Percentiles rank a stretch among this genome's conserved stretches.
phyloP scores from a whole-genome alignment of 1,140 invertebrate species.

The Cephus cinctus region DNA sequence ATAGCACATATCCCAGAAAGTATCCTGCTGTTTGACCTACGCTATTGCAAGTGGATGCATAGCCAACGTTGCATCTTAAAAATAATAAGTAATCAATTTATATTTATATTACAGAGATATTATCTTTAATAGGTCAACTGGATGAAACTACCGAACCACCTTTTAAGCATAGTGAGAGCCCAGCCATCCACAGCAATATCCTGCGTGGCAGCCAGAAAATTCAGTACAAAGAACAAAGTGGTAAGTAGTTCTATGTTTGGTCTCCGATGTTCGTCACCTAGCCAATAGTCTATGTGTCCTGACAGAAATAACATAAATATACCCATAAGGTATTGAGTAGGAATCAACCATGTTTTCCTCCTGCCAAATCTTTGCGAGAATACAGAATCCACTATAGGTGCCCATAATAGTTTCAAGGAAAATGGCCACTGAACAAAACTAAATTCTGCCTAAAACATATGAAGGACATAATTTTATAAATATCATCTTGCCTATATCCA shows the following conservation, averaged over 20 bases:
- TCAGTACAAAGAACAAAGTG: constrained; percentile 85
- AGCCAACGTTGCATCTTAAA: constrained; percentile 87
- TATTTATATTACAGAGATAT: constrained; percentile 5
- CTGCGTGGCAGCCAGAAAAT: constrained; percentile 97
- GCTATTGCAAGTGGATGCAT: constrained; percentile 98
- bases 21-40: constrained; percentile 98
- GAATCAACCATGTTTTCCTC: constrained; percentile 96
- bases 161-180: constrained; percentile 97
- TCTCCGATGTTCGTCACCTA: constrained; percentile 64
- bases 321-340: constrained; percentile 84
- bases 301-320: constrained; percentile 86
- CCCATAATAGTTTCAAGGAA: constrained; percentile 96
- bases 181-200: constrained; percentile 99
- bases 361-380: constrained; percentile 83
- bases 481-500: too few relatives aligned
- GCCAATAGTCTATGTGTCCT: constrained; percentile 68
- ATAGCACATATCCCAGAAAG: constrained; percentile 96
- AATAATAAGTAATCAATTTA: not conserved
- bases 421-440: constrained; percentile 99
- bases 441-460: constrained; percentile 92
- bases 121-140: too few relatives aligned
- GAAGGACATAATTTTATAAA: too few relatives aligned
- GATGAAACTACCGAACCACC: too few relatives aligned
- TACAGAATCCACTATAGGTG: constrained; percentile 93
- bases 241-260: constrained; percentile 85